These are phyloP conservation scores for Drosophila busckii DNA, from an alignment of 1,140 invertebrate species.

Conservation along the genomic window DNA sequence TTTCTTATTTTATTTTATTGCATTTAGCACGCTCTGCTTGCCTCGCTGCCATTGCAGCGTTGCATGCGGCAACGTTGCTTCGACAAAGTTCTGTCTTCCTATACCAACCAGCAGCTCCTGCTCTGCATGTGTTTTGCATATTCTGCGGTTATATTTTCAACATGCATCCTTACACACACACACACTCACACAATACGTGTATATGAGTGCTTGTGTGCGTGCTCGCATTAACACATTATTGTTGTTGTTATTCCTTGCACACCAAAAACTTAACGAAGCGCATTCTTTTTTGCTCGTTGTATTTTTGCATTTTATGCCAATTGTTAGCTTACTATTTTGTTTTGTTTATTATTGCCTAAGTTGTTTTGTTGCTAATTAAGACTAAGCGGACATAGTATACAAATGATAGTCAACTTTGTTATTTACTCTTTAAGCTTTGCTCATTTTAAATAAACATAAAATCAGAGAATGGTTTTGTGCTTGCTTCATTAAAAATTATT, in stretches of 20 bases:
- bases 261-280: constrained; percentile 70
- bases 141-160: constrained; percentile 46
- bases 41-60: constrained; percentile 6
- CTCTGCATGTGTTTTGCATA: constrained; percentile 63
- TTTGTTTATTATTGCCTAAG: constrained; percentile 1
- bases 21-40: constrained; percentile 28
- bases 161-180: too few relatives aligned
- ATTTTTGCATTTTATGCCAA: constrained; percentile 41
- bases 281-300: constrained; percentile 56
- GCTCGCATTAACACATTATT: constrained; percentile 44
- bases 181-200: too few relatives aligned
- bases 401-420: too few relatives aligned
- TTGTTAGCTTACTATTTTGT: too few relatives aligned
- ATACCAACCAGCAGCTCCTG: background rate
- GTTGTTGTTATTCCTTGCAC: constrained; percentile 49
- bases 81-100: constrained; percentile 25
- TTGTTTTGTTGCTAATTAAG: too few relatives aligned
- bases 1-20: constrained; percentile 49
- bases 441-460: too few relatives aligned
- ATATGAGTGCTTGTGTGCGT: constrained; percentile 15
- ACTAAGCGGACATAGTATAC: too few relatives aligned
- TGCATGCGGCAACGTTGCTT: constrained; percentile 16
- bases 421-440: too few relatives aligned
- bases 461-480: too few relatives aligned
- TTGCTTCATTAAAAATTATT: too few relatives aligned